Conservation (phyloP, 2,797 vertebrate species). For the Ptychobarbus kaznakovi region DNA sequence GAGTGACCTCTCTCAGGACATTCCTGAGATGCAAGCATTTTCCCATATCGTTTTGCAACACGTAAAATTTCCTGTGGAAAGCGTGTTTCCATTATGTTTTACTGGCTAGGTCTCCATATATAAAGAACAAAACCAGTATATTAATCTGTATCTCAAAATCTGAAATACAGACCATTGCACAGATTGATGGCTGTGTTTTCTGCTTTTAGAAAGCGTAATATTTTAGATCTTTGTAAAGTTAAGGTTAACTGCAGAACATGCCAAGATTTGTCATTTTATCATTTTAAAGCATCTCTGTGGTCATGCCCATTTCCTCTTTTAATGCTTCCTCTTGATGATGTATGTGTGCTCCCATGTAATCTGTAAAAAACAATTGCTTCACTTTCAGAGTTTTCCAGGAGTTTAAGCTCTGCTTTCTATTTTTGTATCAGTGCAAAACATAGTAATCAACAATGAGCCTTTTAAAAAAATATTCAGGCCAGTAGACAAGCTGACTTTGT, state of each 20-base stretch:
- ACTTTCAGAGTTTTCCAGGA: slow-evolving; percentile 24
- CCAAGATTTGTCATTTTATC: slow-evolving; percentile 49
- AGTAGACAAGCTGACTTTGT: neutral
- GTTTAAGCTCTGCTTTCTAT: slow-evolving; percentile 19
- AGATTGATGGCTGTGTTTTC: slow-evolving; percentile 8
- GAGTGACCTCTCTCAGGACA: neutral
- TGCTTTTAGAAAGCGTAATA: slow-evolving; percentile 46
- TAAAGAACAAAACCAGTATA: neutral
- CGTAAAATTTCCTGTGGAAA: neutral
- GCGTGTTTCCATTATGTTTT: neutral
- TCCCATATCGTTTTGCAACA: neutral
- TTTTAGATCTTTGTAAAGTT: slow-evolving; percentile 49
- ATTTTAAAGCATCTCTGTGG: slow-evolving; percentile 49
- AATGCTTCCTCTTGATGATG: slow-evolving; percentile 9
- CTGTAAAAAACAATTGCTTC: slow-evolving; percentile 55
- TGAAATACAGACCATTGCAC: neutral
- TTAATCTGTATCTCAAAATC: neutral
- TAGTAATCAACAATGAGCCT: neutral
- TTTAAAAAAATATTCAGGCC: neutral
- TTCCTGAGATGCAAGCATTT: neutral
- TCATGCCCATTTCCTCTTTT: slow-evolving; percentile 52
- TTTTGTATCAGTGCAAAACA: neutral
- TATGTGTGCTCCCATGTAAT: slow-evolving; percentile 25
- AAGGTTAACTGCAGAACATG: slow-evolving; percentile 44
- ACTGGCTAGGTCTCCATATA: neutral